Percentiles rank a stretch among this genome's conserved stretches.
These are phyloP conservation scores for Malacosoma neustria DNA, from an alignment of 2,888 invertebrate species.

Conservation along the genomic window DNA sequence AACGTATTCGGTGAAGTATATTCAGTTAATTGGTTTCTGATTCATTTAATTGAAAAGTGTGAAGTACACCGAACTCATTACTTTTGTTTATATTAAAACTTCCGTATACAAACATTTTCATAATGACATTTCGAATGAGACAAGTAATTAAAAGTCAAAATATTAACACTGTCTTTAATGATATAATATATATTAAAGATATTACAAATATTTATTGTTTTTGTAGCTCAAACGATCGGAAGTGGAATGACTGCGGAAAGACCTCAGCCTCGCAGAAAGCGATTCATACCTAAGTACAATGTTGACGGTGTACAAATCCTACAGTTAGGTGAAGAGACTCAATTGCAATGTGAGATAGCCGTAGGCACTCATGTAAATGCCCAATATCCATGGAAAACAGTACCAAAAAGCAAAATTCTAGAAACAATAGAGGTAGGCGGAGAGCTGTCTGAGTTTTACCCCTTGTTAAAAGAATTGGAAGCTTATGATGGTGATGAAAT, in stretches of 20 bases:
- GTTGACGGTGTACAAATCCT: conserved; percentile 74
- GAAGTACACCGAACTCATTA: not conserved
- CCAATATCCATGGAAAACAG: conserved; percentile 83
- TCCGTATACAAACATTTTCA: not conserved
- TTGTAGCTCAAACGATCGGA: conserved; percentile 30
- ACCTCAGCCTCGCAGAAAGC: conserved; percentile 47
- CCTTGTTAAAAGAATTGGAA: conserved; percentile 46
- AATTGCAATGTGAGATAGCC: conserved; percentile 76
- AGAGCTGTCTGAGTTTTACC: conserved; percentile 59
- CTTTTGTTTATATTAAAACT: not conserved
- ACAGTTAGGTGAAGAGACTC: conserved; percentile 71
- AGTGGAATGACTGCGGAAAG: conserved; percentile 24
- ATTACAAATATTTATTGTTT: conserved; percentile 7
- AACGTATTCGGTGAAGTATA: too few species aligned
- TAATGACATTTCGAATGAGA: not conserved
- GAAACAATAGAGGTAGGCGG: conserved; percentile 77
- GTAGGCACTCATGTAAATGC: conserved; percentile 81
- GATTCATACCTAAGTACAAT: conserved; percentile 64
- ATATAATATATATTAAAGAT: not conserved
- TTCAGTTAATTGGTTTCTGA: not conserved
- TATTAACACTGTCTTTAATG: not conserved
- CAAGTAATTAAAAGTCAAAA: not conserved
- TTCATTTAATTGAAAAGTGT: not conserved
- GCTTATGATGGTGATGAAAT: conserved; percentile 54
- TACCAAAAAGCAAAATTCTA: conserved; percentile 75